Percentiles rank a stretch among this genome's conserved stretches.
Conservation (phyloP, 1,140 invertebrate species). For the Zaprionus capensis region DNA sequence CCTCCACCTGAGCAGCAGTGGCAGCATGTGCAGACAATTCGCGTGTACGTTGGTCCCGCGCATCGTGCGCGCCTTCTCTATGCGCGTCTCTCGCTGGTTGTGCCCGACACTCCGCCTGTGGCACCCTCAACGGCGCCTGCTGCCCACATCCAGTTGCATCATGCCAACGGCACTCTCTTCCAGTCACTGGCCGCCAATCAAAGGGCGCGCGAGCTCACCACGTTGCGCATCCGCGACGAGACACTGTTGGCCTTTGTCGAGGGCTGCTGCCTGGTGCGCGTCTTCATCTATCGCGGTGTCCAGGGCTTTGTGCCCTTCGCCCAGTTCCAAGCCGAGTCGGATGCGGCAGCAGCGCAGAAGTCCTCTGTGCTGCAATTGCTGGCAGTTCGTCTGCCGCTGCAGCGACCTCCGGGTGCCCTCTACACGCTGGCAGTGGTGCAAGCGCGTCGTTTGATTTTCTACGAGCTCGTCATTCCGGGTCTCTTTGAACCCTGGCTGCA, state of each 20-base stretch:
- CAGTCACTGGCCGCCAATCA: constrained; percentile 63
- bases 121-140: constrained; percentile 52
- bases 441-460: constrained; percentile 43
- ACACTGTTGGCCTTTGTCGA: constrained; percentile 77
- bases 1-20: neutral
- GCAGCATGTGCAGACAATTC: constrained; percentile 48
- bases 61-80: constrained; percentile 43
- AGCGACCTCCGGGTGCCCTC: constrained; percentile 36
- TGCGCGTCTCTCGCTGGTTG: constrained; percentile 50
- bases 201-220: constrained; percentile 54
- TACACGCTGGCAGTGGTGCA: constrained; percentile 58
- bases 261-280: constrained; percentile 57
- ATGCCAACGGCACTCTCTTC: constrained; percentile 67
- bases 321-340: constrained; percentile 27
- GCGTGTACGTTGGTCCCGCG: constrained; percentile 45
- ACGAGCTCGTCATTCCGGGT: constrained; percentile 58
- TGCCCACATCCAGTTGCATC: constrained; percentile 63
- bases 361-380: constrained; percentile 47
- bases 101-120: constrained; percentile 5
- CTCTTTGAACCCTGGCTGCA: constrained; percentile 62
- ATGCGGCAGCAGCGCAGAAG: constrained; percentile 9
- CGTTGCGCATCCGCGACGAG: constrained; percentile 64
- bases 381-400: constrained; percentile 40
- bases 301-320: constrained; percentile 75
- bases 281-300: constrained; percentile 73